A percentile compares a stretch with the other conserved stretches of the same genome.
Evolutionary conservation across 2,113 vertebrate species (phyloP).

Genomic region (Clarias batrachus): DNA sequence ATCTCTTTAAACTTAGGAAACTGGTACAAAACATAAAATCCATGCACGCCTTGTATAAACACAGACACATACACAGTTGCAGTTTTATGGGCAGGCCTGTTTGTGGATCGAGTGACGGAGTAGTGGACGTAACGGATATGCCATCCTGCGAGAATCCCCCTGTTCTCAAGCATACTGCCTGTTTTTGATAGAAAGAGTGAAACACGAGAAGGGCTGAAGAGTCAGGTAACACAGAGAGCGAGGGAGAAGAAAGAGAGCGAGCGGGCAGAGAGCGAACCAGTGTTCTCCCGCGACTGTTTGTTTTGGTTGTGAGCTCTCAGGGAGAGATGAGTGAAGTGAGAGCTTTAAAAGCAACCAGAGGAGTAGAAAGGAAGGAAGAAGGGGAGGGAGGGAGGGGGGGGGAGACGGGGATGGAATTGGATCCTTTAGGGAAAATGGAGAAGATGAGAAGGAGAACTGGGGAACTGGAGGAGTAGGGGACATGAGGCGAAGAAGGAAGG

Average conservation of each 20-base stretch:
- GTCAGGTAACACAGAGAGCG: constrained; percentile 76
- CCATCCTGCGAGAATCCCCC: constrained; percentile 36
- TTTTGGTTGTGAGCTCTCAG: constrained; percentile 34
- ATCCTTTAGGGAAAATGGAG: constrained; percentile 43
- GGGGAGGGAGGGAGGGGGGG: background rate
- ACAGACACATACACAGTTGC: background rate
- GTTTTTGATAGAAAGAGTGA: constrained; percentile 43
- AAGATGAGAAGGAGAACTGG: constrained; percentile 63
- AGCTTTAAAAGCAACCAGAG: constrained; percentile 39
- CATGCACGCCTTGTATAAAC: background rate
- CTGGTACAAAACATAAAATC: background rate
- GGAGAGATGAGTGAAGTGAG: constrained; percentile 42
- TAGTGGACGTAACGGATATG: constrained; percentile 31
- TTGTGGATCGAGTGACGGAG: constrained; percentile 13
- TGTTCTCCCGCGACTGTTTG: constrained; percentile 39
- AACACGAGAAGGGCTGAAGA: constrained; percentile 42
- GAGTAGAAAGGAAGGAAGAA: constrained; percentile 33
- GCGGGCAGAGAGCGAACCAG: constrained; percentile 35
- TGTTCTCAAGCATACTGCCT: constrained; percentile 29
- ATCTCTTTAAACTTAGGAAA: background rate
- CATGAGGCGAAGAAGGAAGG: constrained; percentile 51
- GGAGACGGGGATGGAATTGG: constrained; percentile 15
- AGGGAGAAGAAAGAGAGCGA: constrained; percentile 49
- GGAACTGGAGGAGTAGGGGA: constrained; percentile 53
- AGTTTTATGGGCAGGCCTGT: background rate